Evolutionary conservation across 2,797 vertebrate species (phyloP).

Genomic region (Potorous gilbertii): DNA sequence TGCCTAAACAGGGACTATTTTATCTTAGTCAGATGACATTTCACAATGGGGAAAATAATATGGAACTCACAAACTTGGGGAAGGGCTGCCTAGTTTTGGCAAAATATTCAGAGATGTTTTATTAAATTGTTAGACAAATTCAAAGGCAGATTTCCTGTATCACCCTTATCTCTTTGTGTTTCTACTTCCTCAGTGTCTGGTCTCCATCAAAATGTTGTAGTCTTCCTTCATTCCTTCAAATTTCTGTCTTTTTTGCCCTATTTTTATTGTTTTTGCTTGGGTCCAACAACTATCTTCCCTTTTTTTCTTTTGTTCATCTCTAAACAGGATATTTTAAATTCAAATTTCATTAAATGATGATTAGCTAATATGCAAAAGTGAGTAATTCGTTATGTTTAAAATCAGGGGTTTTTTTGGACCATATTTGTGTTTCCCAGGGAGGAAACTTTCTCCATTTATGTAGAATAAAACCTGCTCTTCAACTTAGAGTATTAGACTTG

Average conservation of each 20-base stretch:
- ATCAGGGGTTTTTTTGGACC: neutral
- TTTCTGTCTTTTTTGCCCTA: neutral
- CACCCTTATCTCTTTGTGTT: conserved; percentile 37
- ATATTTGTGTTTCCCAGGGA: neutral
- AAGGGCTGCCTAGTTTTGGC: neutral
- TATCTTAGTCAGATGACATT: neutral
- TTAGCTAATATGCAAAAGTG: neutral
- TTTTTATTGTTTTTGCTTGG: neutral
- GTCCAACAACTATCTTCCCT: neutral
- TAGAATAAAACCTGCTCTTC: neutral
- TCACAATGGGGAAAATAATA: neutral
- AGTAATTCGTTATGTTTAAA: neutral
- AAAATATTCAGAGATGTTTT: conserved; percentile 34
- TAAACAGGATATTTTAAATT: neutral
- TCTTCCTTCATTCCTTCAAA: neutral
- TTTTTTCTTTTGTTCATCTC: neutral
- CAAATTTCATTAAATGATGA: neutral
- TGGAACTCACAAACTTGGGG: neutral
- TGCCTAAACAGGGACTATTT: conserved; percentile 31
- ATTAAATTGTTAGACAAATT: conserved; percentile 42
- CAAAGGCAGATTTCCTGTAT: neutral
- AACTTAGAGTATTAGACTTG: neutral
- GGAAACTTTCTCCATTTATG: neutral
- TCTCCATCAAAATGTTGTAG: neutral
- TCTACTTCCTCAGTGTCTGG: conserved; percentile 40